Percentiles rank a stretch among this genome's conserved stretches.
Evolutionary conservation across 2,797 vertebrate species (phyloP).

Genomic region (Chiroxiphia lanceolata): DNA sequence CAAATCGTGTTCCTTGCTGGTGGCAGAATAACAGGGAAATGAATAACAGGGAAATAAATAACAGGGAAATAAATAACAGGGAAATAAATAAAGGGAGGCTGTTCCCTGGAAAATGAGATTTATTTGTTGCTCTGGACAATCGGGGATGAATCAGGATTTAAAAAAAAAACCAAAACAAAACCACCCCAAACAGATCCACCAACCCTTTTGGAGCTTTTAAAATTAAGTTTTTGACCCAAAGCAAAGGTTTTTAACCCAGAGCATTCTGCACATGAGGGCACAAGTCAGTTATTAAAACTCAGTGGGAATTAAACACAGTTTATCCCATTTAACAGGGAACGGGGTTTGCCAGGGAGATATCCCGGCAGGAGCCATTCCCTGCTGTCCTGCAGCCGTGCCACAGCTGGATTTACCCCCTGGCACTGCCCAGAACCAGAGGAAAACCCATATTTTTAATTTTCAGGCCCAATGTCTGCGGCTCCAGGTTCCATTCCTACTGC

Average conservation of each 20-base stretch:
- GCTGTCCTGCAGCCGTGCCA: background rate
- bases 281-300: background rate
- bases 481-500: conserved; percentile 97
- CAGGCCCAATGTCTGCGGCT: conserved; percentile 98
- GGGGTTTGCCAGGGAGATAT: background rate
- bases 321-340: background rate
- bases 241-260: background rate
- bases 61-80: too few species aligned
- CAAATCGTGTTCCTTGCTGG: background rate
- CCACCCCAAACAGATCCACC: background rate
- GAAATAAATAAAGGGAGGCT: background rate
- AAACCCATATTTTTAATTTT: background rate
- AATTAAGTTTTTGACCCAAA: too few species aligned
- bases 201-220: too few species aligned
- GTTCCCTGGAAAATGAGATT: background rate
- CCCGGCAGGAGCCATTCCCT: background rate
- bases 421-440: background rate
- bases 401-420: background rate
- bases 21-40: background rate
- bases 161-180: too few species aligned
- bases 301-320: background rate
- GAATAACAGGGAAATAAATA: background rate
- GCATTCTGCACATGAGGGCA: background rate
- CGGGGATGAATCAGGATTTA: background rate
- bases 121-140: background rate